Percentiles rank a stretch among this genome's conserved stretches.
phyloP scores from a whole-genome alignment of 2,113 vertebrate species.

The Silurus glanis region DNA sequence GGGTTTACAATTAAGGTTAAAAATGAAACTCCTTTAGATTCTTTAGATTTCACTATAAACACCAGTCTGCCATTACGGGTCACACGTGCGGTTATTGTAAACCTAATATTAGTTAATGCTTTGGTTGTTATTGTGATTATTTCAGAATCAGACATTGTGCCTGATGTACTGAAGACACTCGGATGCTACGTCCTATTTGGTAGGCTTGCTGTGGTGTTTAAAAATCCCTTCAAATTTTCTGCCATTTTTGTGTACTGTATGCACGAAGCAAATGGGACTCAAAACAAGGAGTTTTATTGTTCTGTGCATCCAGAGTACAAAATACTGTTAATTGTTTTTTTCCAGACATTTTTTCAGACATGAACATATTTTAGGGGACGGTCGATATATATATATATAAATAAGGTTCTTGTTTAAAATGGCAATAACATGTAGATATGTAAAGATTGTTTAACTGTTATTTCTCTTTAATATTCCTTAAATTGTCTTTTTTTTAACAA shows the following conservation, averaged over 20 bases:
- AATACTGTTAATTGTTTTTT: background rate
- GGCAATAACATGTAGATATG: constrained; percentile 99
- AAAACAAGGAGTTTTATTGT: background rate
- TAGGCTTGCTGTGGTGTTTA: constrained; percentile 34
- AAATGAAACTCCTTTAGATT: background rate
- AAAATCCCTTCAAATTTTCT: constrained; percentile 39
- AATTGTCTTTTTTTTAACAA: constrained; percentile 66
- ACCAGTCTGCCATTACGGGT: background rate
- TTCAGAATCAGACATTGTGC: constrained; percentile 78
- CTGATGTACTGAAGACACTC: constrained; percentile 75
- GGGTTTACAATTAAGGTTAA: background rate
- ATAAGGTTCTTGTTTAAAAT: constrained; percentile 88
- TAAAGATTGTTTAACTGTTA: constrained; percentile 77
- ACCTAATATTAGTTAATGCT: background rate
- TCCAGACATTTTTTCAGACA: background rate
- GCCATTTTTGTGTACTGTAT: constrained; percentile 43
- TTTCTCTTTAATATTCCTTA: constrained; percentile 59
- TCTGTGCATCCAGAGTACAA: constrained; percentile 22
- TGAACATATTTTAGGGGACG: constrained; percentile 34
- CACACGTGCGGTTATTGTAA: background rate
- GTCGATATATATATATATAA: constrained; percentile 57
- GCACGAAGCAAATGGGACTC: constrained; percentile 43
- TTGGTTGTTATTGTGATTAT: constrained; percentile 62
- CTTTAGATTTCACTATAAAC: background rate
- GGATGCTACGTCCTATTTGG: constrained; percentile 64